phyloP scores from a whole-genome alignment of 2,888 invertebrate genomes.

The Mythimna impura region DNA sequence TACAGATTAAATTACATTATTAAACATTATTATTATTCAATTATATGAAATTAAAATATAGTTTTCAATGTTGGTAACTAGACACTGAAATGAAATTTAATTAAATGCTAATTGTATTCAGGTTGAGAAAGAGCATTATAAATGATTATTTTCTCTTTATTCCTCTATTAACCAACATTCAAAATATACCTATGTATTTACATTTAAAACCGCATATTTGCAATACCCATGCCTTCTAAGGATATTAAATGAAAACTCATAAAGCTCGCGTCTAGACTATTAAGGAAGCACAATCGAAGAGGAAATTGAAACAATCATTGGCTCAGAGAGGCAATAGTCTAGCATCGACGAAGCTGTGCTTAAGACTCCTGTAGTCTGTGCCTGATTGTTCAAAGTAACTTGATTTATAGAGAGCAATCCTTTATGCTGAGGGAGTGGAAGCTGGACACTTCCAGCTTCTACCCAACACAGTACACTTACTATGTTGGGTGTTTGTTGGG shows the following conservation, averaged over 20 bases:
- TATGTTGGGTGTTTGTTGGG: not conserved
- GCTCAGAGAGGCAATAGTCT: slow-evolving; percentile 31
- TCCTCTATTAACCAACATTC: not conserved
- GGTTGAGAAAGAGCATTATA: no score
- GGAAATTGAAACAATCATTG: slow-evolving; percentile 52
- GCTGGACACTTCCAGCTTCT: not conserved
- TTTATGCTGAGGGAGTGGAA: slow-evolving; percentile 20
- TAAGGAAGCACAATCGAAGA: slow-evolving; percentile 33
- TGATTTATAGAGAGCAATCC: slow-evolving; percentile 41
- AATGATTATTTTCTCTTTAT: no score
- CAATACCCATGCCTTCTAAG: not conserved
- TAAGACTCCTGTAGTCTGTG: slow-evolving; percentile 36
- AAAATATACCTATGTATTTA: not conserved
- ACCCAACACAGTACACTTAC: not conserved
- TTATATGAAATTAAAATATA: no score
- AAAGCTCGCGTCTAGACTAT: slow-evolving; percentile 38
- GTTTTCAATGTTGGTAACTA: no score
- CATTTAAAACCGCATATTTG: not conserved
- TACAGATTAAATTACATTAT: no score
- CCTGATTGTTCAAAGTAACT: slow-evolving; percentile 55
- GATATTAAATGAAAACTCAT: not conserved
- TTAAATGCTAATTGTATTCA: no score
- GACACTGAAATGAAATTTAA: no score
- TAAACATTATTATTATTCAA: no score
- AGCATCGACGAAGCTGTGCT: slow-evolving; percentile 34